These are phyloP conservation scores for Sebastes vulpes DNA, from an alignment of 2,797 vertebrate genomes.

Conservation along the genomic window DNA sequence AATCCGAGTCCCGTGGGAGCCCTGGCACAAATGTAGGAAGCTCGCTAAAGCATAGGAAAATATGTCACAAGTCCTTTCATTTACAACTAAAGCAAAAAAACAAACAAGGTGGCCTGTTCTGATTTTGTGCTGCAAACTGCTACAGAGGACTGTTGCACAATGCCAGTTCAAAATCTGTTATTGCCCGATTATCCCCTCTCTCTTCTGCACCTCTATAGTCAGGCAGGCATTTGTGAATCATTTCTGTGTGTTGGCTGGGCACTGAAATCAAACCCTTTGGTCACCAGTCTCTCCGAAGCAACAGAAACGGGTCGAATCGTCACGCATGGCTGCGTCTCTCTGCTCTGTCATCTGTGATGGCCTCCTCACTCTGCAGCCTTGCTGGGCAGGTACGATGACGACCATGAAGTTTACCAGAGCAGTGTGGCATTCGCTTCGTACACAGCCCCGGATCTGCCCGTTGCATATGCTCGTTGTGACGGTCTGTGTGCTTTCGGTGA, in stretches of 20 bases:
- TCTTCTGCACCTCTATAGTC: conserved; percentile 25
- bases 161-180: conserved; percentile 44
- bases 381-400: conserved; percentile 31
- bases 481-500: conserved; percentile 35
- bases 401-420: conserved; percentile 24
- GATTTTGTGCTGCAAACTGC: conserved; percentile 52
- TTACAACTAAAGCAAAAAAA: conserved; percentile 58
- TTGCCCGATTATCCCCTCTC: conserved; percentile 30
- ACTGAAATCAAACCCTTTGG: conserved; percentile 33
- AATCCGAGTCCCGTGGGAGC: conserved; percentile 71
- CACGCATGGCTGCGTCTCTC: conserved; percentile 8
- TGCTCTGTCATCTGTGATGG: conserved; percentile 16
- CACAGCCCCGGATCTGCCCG: conserved; percentile 41
- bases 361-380: conserved; percentile 29
- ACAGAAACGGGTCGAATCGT: conserved; percentile 32
- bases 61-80: conserved; percentile 69
- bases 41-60: conserved; percentile 73
- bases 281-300: conserved; percentile 33
- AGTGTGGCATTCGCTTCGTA: conserved; percentile 32
- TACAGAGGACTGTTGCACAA: conserved; percentile 47
- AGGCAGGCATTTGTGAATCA: conserved; percentile 53
- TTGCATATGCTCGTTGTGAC: conserved; percentile 62
- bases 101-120: conserved; percentile 27
- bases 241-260: conserved; percentile 24
- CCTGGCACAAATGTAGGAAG: conserved; percentile 79